Percentiles rank a stretch among this genome's conserved stretches.
phyloP scores from a whole-genome alignment of 2,888 invertebrate species.

The Aspidiotus destructor region DNA sequence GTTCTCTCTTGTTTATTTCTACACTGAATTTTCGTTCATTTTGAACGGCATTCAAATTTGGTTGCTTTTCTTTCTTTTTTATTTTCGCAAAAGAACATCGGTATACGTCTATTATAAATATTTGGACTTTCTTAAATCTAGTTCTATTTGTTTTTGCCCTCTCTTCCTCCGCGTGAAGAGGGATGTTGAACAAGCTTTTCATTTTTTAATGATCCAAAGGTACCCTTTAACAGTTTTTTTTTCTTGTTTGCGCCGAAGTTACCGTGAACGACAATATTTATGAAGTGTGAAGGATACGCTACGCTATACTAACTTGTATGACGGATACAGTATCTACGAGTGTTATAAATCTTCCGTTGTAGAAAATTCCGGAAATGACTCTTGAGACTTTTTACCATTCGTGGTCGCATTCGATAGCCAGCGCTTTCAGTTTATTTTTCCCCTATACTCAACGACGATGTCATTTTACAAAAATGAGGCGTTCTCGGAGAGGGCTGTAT shows the following conservation, averaged over 20 bases:
- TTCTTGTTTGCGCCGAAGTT: neutral
- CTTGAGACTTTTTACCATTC: neutral
- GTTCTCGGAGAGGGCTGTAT: too few relatives aligned
- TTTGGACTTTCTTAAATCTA: neutral
- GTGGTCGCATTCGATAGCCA: too few relatives aligned
- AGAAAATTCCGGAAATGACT: neutral
- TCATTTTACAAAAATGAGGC: too few relatives aligned
- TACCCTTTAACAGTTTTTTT: neutral
- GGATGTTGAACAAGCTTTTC: neutral
- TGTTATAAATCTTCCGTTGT: neutral
- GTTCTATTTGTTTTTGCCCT: neutral
- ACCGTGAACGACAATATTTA: neutral
- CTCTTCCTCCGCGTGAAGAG: neutral
- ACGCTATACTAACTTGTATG: neutral
- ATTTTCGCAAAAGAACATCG: neutral
- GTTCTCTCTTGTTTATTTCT: neutral
- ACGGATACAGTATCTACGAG: neutral
- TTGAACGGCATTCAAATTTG: too few relatives aligned
- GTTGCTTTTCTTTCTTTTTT: neutral
- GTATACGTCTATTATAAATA: neutral
- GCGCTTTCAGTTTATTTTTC: too few relatives aligned
- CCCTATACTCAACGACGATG: too few relatives aligned
- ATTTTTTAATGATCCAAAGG: neutral
- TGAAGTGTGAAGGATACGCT: neutral
- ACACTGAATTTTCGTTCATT: neutral